These are phyloP conservation scores for Acridotheres tristis DNA, from an alignment of 2,797 vertebrate genomes.

Conservation along the genomic window DNA sequence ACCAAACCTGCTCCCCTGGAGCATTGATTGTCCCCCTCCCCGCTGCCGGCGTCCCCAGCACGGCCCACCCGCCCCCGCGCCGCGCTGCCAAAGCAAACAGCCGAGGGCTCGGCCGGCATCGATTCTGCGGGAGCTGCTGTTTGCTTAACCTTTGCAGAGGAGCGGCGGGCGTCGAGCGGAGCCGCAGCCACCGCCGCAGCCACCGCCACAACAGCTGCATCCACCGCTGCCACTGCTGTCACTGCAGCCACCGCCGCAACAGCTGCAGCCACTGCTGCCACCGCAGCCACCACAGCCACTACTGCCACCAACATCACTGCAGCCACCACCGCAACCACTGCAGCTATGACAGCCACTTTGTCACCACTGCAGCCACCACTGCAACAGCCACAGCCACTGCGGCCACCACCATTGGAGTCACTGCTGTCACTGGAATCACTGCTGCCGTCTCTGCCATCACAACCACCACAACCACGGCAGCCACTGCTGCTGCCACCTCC, in stretches of 20 bases:
- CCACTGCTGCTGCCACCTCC: neutral
- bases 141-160: slow-evolving; percentile 80
- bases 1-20: accelerated
- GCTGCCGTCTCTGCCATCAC: neutral
- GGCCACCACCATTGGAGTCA: too few relatives aligned
- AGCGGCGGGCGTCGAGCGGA: slow-evolving; percentile 2
- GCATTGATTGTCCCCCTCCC: neutral
- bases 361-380: neutral
- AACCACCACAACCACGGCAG: neutral
- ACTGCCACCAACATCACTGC: too few relatives aligned
- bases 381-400: neutral
- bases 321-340: too few relatives aligned
- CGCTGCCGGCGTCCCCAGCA: neutral
- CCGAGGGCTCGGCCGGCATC: slow-evolving; percentile 61
- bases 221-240: neutral
- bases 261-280: neutral
- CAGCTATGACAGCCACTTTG: too few relatives aligned
- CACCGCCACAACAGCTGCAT: neutral
- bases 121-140: slow-evolving; percentile 76
- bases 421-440: neutral
- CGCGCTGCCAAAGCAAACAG: slow-evolving; percentile 75
- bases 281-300: neutral
- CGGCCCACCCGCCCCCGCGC: slow-evolving; percentile 34
- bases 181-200: neutral
- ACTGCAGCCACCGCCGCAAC: neutral